phyloP scores from a whole-genome alignment of 2,888 invertebrate genomes.

The Drosophila mimetica region DNA sequence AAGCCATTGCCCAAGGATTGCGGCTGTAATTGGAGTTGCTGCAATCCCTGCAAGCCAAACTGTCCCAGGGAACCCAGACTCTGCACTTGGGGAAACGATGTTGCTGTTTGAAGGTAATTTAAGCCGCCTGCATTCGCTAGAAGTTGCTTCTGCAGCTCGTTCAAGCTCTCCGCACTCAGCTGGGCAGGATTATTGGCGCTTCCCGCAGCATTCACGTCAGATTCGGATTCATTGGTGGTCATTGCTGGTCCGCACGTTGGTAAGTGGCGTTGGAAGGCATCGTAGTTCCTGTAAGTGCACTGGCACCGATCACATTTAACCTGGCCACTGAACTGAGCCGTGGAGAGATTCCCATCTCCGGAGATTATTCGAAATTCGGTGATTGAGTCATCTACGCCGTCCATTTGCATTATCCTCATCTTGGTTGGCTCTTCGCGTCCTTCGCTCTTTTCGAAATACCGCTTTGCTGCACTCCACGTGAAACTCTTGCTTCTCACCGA shows the following conservation, averaged over 20 bases:
- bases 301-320: conserved; percentile 95
- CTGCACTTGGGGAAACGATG: conserved; percentile 73
- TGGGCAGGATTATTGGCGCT: conserved; percentile 35
- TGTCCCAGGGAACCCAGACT: conserved; percentile 66
- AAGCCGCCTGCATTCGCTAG: conserved; percentile 62
- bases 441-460: conserved; percentile 69
- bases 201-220: conserved; percentile 85
- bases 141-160: conserved; percentile 77
- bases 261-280: conserved; percentile 92
- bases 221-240: conserved; percentile 92
- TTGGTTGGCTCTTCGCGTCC: conserved; percentile 65
- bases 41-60: conserved; percentile 72
- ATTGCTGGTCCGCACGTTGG: conserved; percentile 90
- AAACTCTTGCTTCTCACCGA: conserved; percentile 74
- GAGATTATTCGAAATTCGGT: conserved; percentile 83
- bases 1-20: conserved; percentile 79
- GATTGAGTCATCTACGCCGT: conserved; percentile 89
- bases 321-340: conserved; percentile 83
- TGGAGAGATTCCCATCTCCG: conserved; percentile 84
- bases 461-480: conserved; percentile 83
- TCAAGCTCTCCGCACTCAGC: conserved; percentile 67
- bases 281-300: conserved; percentile 92
- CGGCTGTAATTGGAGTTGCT: conserved; percentile 73
- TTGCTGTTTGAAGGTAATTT: conserved; percentile 74
- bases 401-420: conserved; percentile 87